phyloP scores from a whole-genome alignment of 2,888 invertebrate species.

The Mactromeris polynyma region DNA sequence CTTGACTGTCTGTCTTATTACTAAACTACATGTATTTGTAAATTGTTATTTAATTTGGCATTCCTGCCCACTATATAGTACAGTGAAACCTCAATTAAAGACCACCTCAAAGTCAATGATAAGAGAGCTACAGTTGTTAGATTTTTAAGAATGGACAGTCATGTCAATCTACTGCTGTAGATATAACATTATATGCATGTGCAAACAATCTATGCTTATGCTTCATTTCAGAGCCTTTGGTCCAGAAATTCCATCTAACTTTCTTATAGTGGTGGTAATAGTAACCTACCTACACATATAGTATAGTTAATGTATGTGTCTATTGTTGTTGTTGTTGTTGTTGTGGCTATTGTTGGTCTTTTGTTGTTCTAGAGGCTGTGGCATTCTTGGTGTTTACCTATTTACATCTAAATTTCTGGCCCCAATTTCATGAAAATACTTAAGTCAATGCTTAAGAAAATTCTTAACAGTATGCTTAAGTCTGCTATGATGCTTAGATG shows the following conservation, averaged over 20 bases:
- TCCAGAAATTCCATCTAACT: slow-evolving; percentile 54
- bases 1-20: too few relatives aligned
- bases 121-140: too few relatives aligned
- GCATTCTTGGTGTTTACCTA: not conserved
- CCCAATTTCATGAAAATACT: too few relatives aligned
- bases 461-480: too few relatives aligned
- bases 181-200: slow-evolving; percentile 5
- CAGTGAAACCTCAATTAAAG: too few relatives aligned
- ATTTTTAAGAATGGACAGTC: not conserved
- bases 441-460: too few relatives aligned
- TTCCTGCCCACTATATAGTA: too few relatives aligned
- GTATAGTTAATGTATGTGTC: not conserved
- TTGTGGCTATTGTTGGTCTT: not conserved
- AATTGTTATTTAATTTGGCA: too few relatives aligned
- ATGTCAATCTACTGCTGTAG: not conserved
- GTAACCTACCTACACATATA: not conserved
- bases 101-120: too few relatives aligned
- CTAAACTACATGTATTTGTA: too few relatives aligned
- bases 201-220: slow-evolving; percentile 18
- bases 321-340: not conserved
- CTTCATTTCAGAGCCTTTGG: slow-evolving; percentile 56
- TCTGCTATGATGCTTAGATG: too few relatives aligned
- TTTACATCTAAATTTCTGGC: not conserved
- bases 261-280: slow-evolving; percentile 36
- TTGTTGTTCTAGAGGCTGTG: not conserved